These are phyloP conservation scores for Paramormyrops hopkinsi DNA, from an alignment of 2,797 vertebrate genomes.

Conservation along the genomic window DNA sequence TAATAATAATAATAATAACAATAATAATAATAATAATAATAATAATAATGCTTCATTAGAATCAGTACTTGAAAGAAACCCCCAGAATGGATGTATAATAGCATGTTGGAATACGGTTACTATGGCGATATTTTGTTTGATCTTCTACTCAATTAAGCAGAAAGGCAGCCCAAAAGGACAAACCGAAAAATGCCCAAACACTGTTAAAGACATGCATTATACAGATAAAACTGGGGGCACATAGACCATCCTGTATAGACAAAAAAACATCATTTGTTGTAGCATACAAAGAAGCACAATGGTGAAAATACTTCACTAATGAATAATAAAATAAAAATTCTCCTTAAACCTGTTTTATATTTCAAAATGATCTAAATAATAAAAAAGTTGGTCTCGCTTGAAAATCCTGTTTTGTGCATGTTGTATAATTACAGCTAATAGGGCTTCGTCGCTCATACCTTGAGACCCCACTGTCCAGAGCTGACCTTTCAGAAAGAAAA, in stretches of 20 bases:
- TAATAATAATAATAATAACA: too few relatives aligned
- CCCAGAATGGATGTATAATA: conserved; percentile 40
- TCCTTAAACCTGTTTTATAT: not conserved
- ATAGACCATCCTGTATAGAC: not conserved
- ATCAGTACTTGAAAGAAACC: conserved; percentile 36
- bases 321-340: not conserved
- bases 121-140: conserved; percentile 34
- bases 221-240: not conserved
- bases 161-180: conserved; percentile 14
- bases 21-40: conserved; percentile 22
- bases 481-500: conserved; percentile 10
- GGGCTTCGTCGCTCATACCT: too few relatives aligned
- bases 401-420: not conserved
- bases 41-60: conserved; percentile 35
- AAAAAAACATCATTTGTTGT: not conserved
- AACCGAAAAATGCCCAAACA: not conserved
- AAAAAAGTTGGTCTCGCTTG: not conserved
- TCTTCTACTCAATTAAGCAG: conserved; percentile 29
- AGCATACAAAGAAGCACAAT: not conserved
- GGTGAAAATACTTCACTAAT: not conserved
- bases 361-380: not conserved
- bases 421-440: not conserved
- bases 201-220: not conserved
- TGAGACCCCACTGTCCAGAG: not conserved
- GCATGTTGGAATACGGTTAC: conserved; percentile 35